A percentile compares a stretch with the other conserved stretches of the same genome.
Evolutionary conservation across 2,888 invertebrate genomes (phyloP).

Genomic region (Ophioninae sp.): DNA sequence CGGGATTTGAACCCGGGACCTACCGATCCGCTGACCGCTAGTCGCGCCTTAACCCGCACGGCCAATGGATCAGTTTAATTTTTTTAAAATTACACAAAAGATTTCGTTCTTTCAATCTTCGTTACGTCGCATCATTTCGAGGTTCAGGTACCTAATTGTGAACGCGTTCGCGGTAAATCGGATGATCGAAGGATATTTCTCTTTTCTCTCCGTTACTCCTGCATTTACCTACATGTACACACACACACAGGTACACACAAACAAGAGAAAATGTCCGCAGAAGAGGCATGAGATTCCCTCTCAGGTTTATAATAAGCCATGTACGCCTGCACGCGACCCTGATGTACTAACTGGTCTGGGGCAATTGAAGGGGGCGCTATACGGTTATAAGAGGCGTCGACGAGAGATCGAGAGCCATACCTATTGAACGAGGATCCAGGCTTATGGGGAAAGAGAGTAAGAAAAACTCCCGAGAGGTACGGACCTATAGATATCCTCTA

Average conservation of each 20-base stretch:
- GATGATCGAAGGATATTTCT: constrained; percentile 34
- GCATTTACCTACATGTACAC: not conserved
- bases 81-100: too few relatives aligned
- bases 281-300: constrained; percentile 32
- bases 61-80: too few relatives aligned
- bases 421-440: constrained; percentile 36
- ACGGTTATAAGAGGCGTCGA: constrained; percentile 58
- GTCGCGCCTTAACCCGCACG: too few relatives aligned
- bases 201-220: not conserved
- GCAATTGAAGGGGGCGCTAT: constrained; percentile 53
- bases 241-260: not conserved
- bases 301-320: constrained; percentile 47
- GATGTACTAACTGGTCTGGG: constrained; percentile 56
- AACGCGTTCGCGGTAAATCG: constrained; percentile 37
- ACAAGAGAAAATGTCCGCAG: not conserved
- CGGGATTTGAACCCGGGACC: too few relatives aligned
- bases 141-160: not conserved
- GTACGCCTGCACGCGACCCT: constrained; percentile 56
- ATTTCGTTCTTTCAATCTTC: too few relatives aligned
- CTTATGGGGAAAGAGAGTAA: constrained; percentile 38
- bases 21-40: too few relatives aligned
- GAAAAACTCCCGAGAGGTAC: constrained; percentile 24
- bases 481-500: constrained; percentile 21
- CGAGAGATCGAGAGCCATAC: constrained; percentile 44
- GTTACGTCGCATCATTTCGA: not conserved